These are phyloP conservation scores for Lasioglossum zephyrum DNA, from an alignment of 2,888 invertebrate genomes.

Conservation along the genomic window DNA sequence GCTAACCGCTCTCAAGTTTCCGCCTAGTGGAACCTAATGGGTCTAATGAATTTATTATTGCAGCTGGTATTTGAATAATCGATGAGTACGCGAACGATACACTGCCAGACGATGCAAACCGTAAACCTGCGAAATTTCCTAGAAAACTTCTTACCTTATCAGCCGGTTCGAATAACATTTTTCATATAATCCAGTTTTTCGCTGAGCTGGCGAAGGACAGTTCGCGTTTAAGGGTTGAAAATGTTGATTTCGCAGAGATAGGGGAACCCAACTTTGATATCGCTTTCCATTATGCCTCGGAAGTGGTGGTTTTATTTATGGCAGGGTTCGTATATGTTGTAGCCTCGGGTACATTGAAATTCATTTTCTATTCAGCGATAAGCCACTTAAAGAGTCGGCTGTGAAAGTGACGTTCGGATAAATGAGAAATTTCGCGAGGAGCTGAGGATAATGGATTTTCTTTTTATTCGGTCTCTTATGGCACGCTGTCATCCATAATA, in stretches of 20 bases:
- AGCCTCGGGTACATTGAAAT: constrained; percentile 57
- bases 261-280: constrained; percentile 72
- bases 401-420: constrained; percentile 31
- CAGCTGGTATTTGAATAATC: constrained; percentile 6
- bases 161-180: neutral
- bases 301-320: constrained; percentile 78
- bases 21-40: neutral
- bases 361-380: constrained; percentile 70
- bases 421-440: constrained; percentile 11
- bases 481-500: neutral
- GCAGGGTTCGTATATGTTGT: constrained; percentile 49
- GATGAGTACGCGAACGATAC: neutral
- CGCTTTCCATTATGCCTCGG: constrained; percentile 76
- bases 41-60: constrained; percentile 33
- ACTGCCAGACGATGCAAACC: neutral
- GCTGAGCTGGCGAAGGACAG: neutral
- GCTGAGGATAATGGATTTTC: neutral
- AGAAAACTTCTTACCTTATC: neutral
- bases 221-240: constrained; percentile 16
- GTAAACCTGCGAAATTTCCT: neutral
- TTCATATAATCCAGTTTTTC: neutral
- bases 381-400: constrained; percentile 46
- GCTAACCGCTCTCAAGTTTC: constrained; percentile 28
- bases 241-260: constrained; percentile 25
- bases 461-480: neutral